Evolutionary conservation across 2,797 vertebrate genomes (phyloP), one percentile per base, ranked within the genome.

Genomic region (Gymnothorax reevesii): DNA sequence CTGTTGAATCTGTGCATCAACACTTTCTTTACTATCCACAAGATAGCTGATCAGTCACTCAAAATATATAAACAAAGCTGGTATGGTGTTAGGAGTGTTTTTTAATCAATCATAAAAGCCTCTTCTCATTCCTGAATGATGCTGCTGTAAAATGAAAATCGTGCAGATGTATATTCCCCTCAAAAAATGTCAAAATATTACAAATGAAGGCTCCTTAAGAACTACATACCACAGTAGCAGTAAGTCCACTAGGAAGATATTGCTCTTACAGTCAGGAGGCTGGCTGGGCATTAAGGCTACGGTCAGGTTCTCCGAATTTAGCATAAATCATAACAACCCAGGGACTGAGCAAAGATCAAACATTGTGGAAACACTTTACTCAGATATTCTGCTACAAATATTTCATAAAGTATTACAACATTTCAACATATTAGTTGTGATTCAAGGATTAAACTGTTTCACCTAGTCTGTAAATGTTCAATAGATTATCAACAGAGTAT

Each of bases 1-100:
- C 90, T 91, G 94, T 96, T 96, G 95, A 95, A 95, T 73, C 83
- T 66, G 20, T 42, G 77, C 57, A 55, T 91, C 92, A 90, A 87
- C 59, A 91, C 92, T 92, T 92, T 93, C 89, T 91, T 92, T n/a
- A 86, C 59, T 79, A 22, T 79, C 42, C 22, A 49, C 49, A 79
- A 20, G 49, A 79, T 22, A 2, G 49, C 42, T 10, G 7, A 8
- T 54, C 75, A 54, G 42, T 79, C 75, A 79, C 42, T 15, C 9
- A 15, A 9, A 7, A 7, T 55, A 79, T 7, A 49, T 77, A 33
- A 73, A 73, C 69, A 42, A 73, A 73, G 20, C 73, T 77, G 42
- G 52, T 77, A 77, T 49, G 73, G 42, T 52, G 17, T 25, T 52
- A 75, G 71, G 27, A 1, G 42, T 52, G 42, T 15, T 54, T 17